These are phyloP conservation scores for Chouioia cunea DNA, from an alignment of 2,888 invertebrate species.

Conservation along the genomic window DNA sequence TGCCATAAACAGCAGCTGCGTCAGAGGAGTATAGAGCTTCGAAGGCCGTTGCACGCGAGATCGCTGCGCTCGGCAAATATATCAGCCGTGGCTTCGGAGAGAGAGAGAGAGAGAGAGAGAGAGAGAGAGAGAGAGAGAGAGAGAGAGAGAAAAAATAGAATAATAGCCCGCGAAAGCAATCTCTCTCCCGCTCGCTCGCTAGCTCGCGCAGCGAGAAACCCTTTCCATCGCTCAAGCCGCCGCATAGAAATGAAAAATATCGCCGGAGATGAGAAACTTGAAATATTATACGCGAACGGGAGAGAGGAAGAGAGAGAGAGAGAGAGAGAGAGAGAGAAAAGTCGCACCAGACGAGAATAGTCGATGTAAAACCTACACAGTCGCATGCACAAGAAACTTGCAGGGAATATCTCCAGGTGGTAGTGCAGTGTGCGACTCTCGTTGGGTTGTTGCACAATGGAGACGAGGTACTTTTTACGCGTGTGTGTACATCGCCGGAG, in stretches of 20 bases:
- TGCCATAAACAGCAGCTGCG: slow-evolving; percentile 28
- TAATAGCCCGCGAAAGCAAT: slow-evolving; percentile 44
- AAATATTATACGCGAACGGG: slow-evolving; percentile 43
- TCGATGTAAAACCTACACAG: too few species aligned
- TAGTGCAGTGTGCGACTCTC: too few species aligned
- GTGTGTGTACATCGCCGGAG: slow-evolving; percentile 38
- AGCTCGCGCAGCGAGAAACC: slow-evolving; percentile 5
- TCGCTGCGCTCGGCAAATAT: slow-evolving; percentile 14
- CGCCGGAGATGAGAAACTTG: slow-evolving; percentile 57
- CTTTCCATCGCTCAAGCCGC: slow-evolving; percentile 24
- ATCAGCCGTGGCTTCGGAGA: slow-evolving; percentile 6
- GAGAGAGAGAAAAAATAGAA: slow-evolving; percentile 30
- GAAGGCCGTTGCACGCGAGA: slow-evolving; percentile 20
- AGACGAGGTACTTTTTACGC: slow-evolving; percentile 3
- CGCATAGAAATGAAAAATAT: slow-evolving; percentile 55
- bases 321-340: slow-evolving; percentile 47
- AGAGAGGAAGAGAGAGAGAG: slow-evolving; percentile 46
- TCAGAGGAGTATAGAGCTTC: neutral
- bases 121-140: neutral
- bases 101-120: neutral
- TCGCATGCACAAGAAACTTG: slow-evolving; percentile 19
- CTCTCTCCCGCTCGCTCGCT: neutral
- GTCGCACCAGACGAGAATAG: slow-evolving; percentile 36
- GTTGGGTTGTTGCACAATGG: slow-evolving; percentile 13
- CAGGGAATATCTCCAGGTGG: slow-evolving; percentile 46